Base-by-base conservation (phyloP, 2,113 vertebrate species). In the Strix aluco region DNA sequence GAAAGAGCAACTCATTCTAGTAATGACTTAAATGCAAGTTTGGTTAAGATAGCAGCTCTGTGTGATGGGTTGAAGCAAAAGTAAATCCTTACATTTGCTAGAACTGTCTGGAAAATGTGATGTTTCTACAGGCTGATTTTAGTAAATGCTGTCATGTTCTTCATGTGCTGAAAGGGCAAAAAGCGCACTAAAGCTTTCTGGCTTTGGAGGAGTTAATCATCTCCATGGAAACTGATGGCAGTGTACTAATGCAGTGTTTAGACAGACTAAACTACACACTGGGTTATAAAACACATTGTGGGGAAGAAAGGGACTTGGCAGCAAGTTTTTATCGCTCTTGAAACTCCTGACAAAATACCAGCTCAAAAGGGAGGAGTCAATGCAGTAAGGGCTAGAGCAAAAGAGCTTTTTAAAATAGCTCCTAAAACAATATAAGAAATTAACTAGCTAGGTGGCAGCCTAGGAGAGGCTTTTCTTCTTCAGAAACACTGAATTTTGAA, bases 221-320 rank as follows among this genome's bases (percentile, higher is more conserved):
- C 97, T 97, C 98, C 97, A 98, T 98, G 97, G 97, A 95, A 98
- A 98, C 98, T 58, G 91, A 84, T 72, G 81, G 97, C 96, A 96
- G 94, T 96, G 97, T 94, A 96, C 92, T 97, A 94, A 80, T 38
- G 73, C 90, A 96, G 97, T 97, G 96, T 97, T 98, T 97, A 95
- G 97, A 96, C 97, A 98, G 97, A 92, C 97, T 97, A 92, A 98
- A 97, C 97, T 97, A 96, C 96, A 94, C 6, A 44, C 93, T 38
- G 73, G 96, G 92, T 96, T 98, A 98, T 97, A 96, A 98, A 97
- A 97, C 86, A 92, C 96, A 86, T 82, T 71, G 96, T 94, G 81
- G 92, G 78, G 90, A 97, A 97, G 96, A 96, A 97, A 96, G 73
- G 89, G 88, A 96, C 95, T 97, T 97, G 96, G 97, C 97, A 98